Evolutionary conservation across 2,888 invertebrate species (phyloP), one percentile per base, ranked within the genome.

Genomic region (Archips crataeganus): DNA sequence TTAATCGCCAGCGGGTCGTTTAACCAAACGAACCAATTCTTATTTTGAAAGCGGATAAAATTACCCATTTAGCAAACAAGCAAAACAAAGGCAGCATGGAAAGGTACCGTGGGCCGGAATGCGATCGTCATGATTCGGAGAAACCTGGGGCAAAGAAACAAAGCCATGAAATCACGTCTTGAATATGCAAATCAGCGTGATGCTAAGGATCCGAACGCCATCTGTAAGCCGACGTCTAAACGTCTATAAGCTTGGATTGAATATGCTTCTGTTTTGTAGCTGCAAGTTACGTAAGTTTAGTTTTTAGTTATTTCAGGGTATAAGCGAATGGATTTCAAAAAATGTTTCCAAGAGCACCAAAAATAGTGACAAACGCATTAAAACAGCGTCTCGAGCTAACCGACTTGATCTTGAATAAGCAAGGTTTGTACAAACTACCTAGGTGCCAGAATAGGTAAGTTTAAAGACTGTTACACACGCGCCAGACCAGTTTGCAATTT

Each of bases 151-250:
- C 84, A 87, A 88, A 85, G 84, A 83, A 83, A 84, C 85, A 83
- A 86, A 82, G 80, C 64, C 85, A 85, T 84, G 82, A 84, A 87
- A 87, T 87, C 83, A 78, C 79, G 76, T 80, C 78, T 81, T 82
- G 81, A 83, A 88, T 86, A 90, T 89, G 89, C 89, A 90, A 91
- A 88, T 88, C 86, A 84, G 81, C 81, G 81, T 87, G 85, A 89
- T 88, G 86, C 81, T 84, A 82, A 81, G 77, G 77, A 79, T 79
- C 84, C 89, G 89, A 10, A 89, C 81, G 78, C 75, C 70, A 77
- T 78, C 77, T 77, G 57, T 82, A 79, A 74, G 15, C 47, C 69
- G 6, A 49, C 61, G 69, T 61, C 23, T 51, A 13, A 11, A 49
- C n/a, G 34, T 15, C 34, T 34, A 32, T 11, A 32, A 11, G 32